Evolutionary conservation across 2,888 invertebrate genomes (phyloP).

Genomic region (Plusia festucae): DNA sequence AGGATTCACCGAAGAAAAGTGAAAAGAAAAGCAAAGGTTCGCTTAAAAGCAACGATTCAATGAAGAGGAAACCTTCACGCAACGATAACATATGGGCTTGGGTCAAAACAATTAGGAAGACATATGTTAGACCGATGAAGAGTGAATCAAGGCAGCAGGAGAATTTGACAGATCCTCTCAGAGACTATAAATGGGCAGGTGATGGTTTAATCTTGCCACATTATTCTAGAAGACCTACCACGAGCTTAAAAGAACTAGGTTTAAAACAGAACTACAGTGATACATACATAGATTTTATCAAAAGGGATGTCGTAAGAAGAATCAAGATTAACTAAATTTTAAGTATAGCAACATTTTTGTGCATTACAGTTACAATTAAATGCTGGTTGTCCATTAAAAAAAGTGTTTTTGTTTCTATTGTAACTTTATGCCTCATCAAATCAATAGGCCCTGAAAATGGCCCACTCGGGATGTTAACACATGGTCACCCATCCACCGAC

Average conservation of each 20-base stretch:
- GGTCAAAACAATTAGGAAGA: constrained; percentile 7
- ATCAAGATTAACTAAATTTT: neutral
- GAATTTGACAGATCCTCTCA: constrained; percentile 13
- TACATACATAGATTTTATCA: constrained; percentile 7
- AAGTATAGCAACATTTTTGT: too few species aligned
- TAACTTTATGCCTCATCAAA: too few species aligned
- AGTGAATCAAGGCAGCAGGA: constrained; percentile 26
- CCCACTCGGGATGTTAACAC: too few species aligned
- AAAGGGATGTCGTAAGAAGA: neutral
- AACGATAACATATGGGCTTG: constrained; percentile 22
- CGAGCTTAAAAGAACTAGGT: neutral
- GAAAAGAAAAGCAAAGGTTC: neutral
- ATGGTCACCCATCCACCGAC: too few species aligned
- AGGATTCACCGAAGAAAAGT: neutral
- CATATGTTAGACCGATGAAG: constrained; percentile 6
- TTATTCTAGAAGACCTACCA: neutral
- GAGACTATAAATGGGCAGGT: constrained; percentile 34
- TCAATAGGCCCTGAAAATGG: too few species aligned
- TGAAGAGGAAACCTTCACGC: neutral
- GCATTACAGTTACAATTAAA: neutral
- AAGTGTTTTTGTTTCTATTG: too few species aligned
- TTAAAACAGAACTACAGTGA: constrained; percentile 15
- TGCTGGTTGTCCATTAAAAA: neutral
- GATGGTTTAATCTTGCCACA: constrained; percentile 26
- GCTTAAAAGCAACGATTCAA: neutral